phyloP scores from a whole-genome alignment of 2,888 invertebrate species.

The Lepidochitona cinerea region DNA sequence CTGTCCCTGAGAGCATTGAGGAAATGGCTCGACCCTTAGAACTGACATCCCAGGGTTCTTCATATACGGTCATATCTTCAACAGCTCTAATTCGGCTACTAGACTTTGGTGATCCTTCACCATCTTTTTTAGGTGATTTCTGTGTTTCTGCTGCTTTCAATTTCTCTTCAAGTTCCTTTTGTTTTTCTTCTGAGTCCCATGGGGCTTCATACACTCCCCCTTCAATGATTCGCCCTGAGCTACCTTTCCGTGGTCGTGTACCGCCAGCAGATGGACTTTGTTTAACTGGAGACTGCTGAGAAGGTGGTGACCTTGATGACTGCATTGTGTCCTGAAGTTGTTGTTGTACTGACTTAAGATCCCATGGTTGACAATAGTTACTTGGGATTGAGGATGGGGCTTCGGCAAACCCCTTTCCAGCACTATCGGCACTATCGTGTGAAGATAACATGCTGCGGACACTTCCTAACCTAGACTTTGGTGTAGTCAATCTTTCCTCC shows the following conservation, averaged over 20 bases:
- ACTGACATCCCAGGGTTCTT: slow-evolving; percentile 53
- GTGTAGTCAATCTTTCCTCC: background rate
- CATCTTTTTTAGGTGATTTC: slow-evolving; percentile 10
- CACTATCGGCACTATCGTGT: background rate
- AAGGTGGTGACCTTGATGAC: background rate
- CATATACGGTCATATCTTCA: slow-evolving; percentile 36
- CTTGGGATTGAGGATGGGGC: background rate
- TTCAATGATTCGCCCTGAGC: background rate
- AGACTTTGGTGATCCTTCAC: slow-evolving; percentile 3
- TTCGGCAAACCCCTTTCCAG: background rate
- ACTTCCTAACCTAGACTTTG: background rate
- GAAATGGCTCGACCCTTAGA: slow-evolving; percentile 16
- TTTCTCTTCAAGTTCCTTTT: slow-evolving; percentile 56
- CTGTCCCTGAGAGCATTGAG: slow-evolving; percentile 8
- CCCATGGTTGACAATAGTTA: slow-evolving; percentile 9
- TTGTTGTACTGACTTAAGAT: background rate
- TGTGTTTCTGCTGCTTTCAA: slow-evolving; percentile 39
- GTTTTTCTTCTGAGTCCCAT: slow-evolving; percentile 58
- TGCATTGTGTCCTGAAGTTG: background rate
- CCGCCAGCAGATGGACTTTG: background rate
- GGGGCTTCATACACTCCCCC: slow-evolving; percentile 52
- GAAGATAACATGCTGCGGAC: background rate
- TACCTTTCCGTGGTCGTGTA: background rate
- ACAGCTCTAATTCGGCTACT: background rate
- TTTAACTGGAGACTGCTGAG: slow-evolving; percentile 1